Evolutionary conservation across 2,113 vertebrate genomes (phyloP), one percentile per base, ranked within the genome.

Genomic region (Sylvietta virens): DNA sequence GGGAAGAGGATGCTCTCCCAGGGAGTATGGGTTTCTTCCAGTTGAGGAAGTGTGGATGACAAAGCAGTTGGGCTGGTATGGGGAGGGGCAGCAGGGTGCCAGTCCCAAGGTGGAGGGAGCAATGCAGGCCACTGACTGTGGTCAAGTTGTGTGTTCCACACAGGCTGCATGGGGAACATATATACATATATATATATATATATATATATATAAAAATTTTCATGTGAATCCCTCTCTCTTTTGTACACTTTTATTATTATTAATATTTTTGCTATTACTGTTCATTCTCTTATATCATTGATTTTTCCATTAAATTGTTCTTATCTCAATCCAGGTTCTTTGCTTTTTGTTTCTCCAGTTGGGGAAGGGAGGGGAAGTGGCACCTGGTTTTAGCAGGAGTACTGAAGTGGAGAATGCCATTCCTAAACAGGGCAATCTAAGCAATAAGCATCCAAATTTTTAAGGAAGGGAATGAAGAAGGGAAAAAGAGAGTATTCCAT

Each of bases 301-400:
- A 9, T 48, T n/a, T 64, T 56, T 64, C 66, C 17, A 35, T 30
- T 27, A 31, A 65, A 23, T 42, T 50, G 17, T 50, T 50, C 26
- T 31, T 48, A 6, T 33, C 35, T 9, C 10, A 31, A 0, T 20
- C 31, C 0, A 0, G 27, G 15, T 24, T 44, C 37, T 44, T 80
- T 23, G 15, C 14, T 15, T 58, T 37, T 37, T 81, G 22, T 81
- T 44, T 47, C 31, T 50, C 37, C 44, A 28, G 3, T 0, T 23
- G 33, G 19, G 9, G 15, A 9, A 50, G 5, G 11, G 11, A 33
- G 16, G 10, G 24, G 13, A 51, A 66, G 33, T 3, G 33, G 15
- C 10, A 23, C 4, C 7, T 17, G 18, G 15, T 37, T 66, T 58
- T 19, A 48, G 37, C 19, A 35, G 51, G 51, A 51, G 11, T 37